Evolutionary conservation across 1,140 invertebrate species (phyloP), one percentile per base, ranked within the genome.

Genomic region (Bathynomus jamesi): DNA sequence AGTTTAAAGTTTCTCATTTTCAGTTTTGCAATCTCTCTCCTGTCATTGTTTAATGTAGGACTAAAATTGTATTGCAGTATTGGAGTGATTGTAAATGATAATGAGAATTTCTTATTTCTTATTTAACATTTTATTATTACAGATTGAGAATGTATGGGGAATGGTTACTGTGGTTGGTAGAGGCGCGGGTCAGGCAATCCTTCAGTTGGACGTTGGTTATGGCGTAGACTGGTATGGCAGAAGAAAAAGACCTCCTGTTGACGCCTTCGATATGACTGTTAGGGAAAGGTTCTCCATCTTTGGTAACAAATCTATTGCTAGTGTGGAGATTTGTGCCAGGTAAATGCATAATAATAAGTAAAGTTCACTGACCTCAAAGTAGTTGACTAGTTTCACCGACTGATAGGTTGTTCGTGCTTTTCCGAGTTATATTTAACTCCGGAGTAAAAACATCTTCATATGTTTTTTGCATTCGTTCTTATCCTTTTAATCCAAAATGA

Each of bases 241-340:
- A 7, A 79, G 85, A 66, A 84, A 86, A 68, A 78, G 78, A 10
- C 83, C 86, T 2, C 79, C 83, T 11, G 81, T 81, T 70, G 81
- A 84, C 4, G 76, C 84, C 2, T 85, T 86, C 77, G 81, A 86
- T 21, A 72, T 84, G 32, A 78, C 77, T 24, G 78, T 86, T 3
- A 73, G 73, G 17, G 81, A 85, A 66, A 78, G 77, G 13, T 87
- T 83, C 76, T 80, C 81, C 21, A 81, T 83, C 4, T 80, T 80
- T 67, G 79, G 86, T 32, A 88, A 88, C 78, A 86, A 85, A 79
- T 87, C 86, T 40, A 82, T 83, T 30, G 82, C 87, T 24, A 82
- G 79, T 4, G 80, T 85, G 21, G 72, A 82, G 66, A 79, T 80
- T 28, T 85, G 85, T 77, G 82, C 84, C 53, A 83, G 79, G 84